A percentile compares a stretch with the other conserved stretches of the same genome.
phyloP scores from a whole-genome alignment of 2,888 invertebrate genomes.

The Apoda limacodes region DNA sequence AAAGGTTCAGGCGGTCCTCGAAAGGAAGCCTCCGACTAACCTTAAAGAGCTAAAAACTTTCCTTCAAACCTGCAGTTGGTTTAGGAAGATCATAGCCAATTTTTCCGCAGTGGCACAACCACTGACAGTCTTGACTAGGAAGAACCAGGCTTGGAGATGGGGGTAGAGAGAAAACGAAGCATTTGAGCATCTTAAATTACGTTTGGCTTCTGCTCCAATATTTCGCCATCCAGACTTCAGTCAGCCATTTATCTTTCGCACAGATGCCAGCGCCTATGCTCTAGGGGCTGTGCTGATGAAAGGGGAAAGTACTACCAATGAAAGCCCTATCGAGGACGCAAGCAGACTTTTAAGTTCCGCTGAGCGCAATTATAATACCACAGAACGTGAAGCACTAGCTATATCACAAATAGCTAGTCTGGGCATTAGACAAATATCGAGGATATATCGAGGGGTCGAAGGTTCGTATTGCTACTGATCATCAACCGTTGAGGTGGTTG shows the following conservation, averaged over 20 bases:
- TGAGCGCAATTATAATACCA: constrained; percentile 29
- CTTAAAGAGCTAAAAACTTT: constrained; percentile 13
- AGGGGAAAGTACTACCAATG: constrained; percentile 1
- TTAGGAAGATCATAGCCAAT: constrained; percentile 18
- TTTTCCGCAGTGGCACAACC: constrained; percentile 17
- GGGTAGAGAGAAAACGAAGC: constrained; percentile 10
- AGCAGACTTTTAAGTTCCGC: constrained; percentile 18
- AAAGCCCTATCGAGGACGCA: constrained; percentile 22
- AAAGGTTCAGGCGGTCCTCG: constrained; percentile 17
- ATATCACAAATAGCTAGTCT: too few species aligned
- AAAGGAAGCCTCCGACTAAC: constrained; percentile 7
- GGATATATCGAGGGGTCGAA: constrained; percentile 33
- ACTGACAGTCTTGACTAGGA: constrained; percentile 16
- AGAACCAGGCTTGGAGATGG: constrained; percentile 1
- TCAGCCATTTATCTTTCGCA: constrained; percentile 20
- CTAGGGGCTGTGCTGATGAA: constrained; percentile 13
- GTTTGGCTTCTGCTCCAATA: constrained; percentile 19
- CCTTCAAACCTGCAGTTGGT: constrained; percentile 21
- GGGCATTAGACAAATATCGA: constrained; percentile 33
- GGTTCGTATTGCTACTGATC: constrained; percentile 34
- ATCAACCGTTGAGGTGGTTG: constrained; percentile 42
- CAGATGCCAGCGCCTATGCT: constrained; percentile 22
- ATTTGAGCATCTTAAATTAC: constrained; percentile 11
- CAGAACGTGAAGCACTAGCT: constrained; percentile 30
- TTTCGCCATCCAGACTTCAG: constrained; percentile 6